Evolutionary conservation across 1,140 invertebrate species (phyloP).

Genomic region (Monomorium pharaonis): DNA sequence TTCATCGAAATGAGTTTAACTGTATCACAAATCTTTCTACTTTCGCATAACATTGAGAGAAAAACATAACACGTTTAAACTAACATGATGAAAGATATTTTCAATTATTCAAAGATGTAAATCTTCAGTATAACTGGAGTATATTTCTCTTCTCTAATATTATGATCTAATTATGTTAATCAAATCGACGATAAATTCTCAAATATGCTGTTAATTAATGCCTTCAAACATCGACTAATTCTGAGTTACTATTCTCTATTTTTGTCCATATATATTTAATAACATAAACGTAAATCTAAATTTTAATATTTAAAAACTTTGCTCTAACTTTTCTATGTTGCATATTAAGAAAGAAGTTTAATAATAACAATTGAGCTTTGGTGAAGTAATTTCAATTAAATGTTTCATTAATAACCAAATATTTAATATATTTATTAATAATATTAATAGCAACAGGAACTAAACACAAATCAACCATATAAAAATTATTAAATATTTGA

Average conservation of each 20-base stretch:
- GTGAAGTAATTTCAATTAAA: too few relatives aligned
- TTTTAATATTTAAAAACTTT: background rate
- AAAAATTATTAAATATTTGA: too few relatives aligned
- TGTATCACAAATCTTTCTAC: background rate
- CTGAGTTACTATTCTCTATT: background rate
- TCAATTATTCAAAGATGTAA: background rate
- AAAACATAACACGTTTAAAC: background rate
- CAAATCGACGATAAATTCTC: background rate
- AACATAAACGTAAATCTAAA: background rate
- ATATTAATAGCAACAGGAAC: too few relatives aligned
- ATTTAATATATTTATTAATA: too few relatives aligned
- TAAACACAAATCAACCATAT: too few relatives aligned
- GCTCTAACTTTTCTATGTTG: too few relatives aligned
- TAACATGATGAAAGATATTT: background rate
- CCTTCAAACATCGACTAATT: background rate
- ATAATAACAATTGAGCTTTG: too few relatives aligned
- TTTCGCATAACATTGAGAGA: background rate
- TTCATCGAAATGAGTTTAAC: constrained; percentile 21
- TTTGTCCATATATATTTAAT: background rate
- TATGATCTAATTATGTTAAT: background rate
- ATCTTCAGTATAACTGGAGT: background rate
- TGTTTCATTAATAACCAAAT: too few relatives aligned
- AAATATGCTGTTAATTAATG: background rate
- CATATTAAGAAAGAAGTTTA: too few relatives aligned
- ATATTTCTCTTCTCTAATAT: background rate